Evolutionary conservation across 1,140 invertebrate genomes (phyloP).

Genomic region (Chrysopa pallens): DNA sequence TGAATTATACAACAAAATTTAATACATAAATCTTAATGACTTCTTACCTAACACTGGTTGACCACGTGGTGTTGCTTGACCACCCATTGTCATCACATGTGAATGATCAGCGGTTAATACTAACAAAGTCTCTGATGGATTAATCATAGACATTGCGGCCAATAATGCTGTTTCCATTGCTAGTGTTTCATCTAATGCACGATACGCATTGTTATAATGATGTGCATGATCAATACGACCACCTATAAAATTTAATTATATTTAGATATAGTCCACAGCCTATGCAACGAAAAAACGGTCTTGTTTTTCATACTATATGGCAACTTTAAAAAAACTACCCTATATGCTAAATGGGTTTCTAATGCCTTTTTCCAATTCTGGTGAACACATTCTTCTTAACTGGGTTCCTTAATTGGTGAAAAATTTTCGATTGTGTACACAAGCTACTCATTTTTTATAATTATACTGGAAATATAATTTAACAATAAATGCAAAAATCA

Average conservation of each 20-base stretch:
- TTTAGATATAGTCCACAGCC: too few relatives aligned
- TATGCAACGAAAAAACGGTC: neutral
- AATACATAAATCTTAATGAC: too few relatives aligned
- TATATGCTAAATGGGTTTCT: too few relatives aligned
- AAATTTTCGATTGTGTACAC: too few relatives aligned
- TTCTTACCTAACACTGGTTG: constrained; percentile 37
- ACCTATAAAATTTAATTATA: constrained; percentile 32
- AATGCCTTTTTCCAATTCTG: too few relatives aligned
- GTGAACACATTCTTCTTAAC: too few relatives aligned
- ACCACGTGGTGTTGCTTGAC: constrained; percentile 38
- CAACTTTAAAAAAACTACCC: neutral
- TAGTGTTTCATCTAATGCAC: constrained; percentile 61
- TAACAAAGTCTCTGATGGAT: constrained; percentile 52
- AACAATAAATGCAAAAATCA: too few relatives aligned
- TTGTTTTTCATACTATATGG: neutral
- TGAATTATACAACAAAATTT: too few relatives aligned
- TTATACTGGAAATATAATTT: too few relatives aligned
- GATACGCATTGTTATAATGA: constrained; percentile 57
- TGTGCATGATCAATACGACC: constrained; percentile 73
- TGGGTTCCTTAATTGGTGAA: too few relatives aligned
- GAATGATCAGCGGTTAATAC: constrained; percentile 70
- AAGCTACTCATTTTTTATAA: too few relatives aligned
- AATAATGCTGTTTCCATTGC: constrained; percentile 55
- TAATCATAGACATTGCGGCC: constrained; percentile 43
- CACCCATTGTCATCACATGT: constrained; percentile 62